Conservation (phyloP, 2,797 vertebrate genomes). For the Enteromius thamalakanensis region DNA sequence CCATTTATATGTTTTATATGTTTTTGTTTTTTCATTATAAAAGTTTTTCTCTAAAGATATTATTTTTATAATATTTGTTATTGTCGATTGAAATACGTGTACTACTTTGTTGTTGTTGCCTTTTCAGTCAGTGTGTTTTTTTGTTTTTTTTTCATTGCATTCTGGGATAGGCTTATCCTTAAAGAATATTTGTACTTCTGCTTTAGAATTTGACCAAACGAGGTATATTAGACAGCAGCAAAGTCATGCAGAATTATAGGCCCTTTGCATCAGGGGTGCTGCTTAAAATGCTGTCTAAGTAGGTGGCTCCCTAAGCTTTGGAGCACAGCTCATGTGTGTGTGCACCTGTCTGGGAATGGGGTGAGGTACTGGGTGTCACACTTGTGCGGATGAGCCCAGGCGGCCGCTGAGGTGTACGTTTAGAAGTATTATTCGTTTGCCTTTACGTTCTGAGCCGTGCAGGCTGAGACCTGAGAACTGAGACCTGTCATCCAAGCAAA, state of each 20-base stretch:
- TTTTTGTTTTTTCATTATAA: too few relatives aligned
- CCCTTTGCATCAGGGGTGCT: background rate
- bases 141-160: background rate
- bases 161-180: background rate
- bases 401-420: slow-evolving; percentile 5
- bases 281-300: background rate
- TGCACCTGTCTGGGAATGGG: background rate
- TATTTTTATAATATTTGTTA: background rate
- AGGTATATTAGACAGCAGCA: background rate
- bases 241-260: background rate
- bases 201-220: background rate
- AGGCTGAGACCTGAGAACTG: background rate
- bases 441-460: slow-evolving; percentile 44
- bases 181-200: background rate
- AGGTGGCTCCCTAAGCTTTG: background rate
- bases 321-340: background rate
- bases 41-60: too few relatives aligned
- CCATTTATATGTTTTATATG: too few relatives aligned
- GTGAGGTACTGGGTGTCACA: background rate
- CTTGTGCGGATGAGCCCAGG: background rate
- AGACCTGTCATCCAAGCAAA: slow-evolving; percentile 59
- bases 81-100: background rate
- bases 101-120: background rate
- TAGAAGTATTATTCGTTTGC: slow-evolving; percentile 70
- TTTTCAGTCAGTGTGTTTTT: background rate